Evolutionary conservation across 1,140 invertebrate species (phyloP), one percentile per base, ranked within the genome.

Genomic region (Galendromus occidentalis): DNA sequence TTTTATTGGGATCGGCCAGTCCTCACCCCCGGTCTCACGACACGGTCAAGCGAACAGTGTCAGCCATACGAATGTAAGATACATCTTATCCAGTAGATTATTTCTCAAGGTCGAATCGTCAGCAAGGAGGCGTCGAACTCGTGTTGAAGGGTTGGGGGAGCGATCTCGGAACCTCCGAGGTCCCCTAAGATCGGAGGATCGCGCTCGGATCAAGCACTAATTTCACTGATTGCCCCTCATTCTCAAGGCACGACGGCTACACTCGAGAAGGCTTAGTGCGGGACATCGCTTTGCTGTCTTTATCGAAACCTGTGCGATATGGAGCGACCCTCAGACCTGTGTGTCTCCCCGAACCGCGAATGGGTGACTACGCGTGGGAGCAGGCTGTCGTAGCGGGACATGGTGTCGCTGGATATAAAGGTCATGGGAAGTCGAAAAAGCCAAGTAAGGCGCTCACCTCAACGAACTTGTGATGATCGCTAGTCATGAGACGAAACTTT

Each of bases 201-300:
- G n/a, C n/a, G n/a, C n/a, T n/a, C n/a, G n/a, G n/a, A n/a, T n/a
- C n/a, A n/a, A n/a, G n/a, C n/a, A n/a, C n/a, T n/a, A n/a, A n/a
- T n/a, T n/a, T n/a, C n/a, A n/a, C n/a, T n/a, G n/a, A n/a, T n/a
- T n/a, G n/a, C n/a, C n/a, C n/a, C n/a, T n/a, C n/a, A n/a, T n/a
- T 47, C 28, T 47, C 14, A 18, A 59, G 51, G 51, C 51, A 59
- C 51, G 51, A 33, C 51, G 51, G 51, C 51, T 59, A 59, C 22
- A n/a, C 33, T 59, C 51, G 33, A 6, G 51, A 59, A 59, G 51
- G 51, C 1, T 33, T 59, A 14, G 51, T 59, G n/a, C 51, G 51
- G 2, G 51, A 59, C 33, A 59, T 59, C 22, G 51, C 51, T 59
- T 22, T 59, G 6, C 51, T 59, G 4, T 20, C 12, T 59, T 9